Evolutionary conservation across 2,797 vertebrate species (phyloP).

Genomic region (Eupleurogrammus muticus): DNA sequence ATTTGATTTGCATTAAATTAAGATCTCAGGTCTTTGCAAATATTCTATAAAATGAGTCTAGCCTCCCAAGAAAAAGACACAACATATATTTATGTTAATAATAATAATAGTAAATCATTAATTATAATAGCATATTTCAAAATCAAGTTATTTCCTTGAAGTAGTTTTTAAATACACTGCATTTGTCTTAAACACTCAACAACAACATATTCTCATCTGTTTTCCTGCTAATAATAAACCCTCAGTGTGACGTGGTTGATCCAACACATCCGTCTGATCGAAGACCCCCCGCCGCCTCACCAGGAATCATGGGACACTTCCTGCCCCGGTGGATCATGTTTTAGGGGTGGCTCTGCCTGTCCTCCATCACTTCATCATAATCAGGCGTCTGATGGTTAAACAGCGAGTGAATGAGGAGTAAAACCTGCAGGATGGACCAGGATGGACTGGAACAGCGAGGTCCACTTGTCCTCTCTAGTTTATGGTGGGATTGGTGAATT

Average conservation of each 20-base stretch:
- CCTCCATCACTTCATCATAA: constrained; percentile 63
- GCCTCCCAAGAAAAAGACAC: no score
- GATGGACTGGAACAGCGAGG: not conserved
- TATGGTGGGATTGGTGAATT: not conserved
- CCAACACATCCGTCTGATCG: constrained; percentile 46
- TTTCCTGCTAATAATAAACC: not conserved
- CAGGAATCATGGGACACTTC: constrained; percentile 59
- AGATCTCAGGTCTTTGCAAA: no score
- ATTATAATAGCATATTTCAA: no score
- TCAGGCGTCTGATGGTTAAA: constrained; percentile 24
- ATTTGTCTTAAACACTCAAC: no score
- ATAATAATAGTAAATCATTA: no score
- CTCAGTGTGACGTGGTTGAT: constrained; percentile 2
- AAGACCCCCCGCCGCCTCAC: constrained; percentile 42
- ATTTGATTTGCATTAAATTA: no score
- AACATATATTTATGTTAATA: no score
- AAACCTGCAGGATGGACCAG: not conserved
- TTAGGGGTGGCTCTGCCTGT: no score
- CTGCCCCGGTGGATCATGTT: constrained; percentile 63
- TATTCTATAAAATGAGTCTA: no score
- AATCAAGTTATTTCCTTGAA: no score
- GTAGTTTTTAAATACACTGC: no score
- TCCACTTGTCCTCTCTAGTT: not conserved
- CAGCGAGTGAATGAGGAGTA: constrained; percentile 9
- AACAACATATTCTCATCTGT: no score